Conservation (phyloP, 2,888 invertebrate genomes). For the Cephus pygmeus region DNA sequence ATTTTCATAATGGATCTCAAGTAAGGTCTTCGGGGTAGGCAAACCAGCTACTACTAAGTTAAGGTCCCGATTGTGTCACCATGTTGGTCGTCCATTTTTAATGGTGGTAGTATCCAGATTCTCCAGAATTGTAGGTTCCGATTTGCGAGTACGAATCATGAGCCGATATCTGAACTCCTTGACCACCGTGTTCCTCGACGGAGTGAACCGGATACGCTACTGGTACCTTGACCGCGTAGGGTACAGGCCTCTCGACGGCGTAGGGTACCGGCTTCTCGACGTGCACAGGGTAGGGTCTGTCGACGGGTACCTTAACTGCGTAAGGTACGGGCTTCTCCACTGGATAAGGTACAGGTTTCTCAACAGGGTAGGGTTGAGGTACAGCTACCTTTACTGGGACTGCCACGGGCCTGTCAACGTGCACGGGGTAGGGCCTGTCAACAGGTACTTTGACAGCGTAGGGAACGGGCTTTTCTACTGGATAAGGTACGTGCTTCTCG, state of each 20-base stretch:
- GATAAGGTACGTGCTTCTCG: constrained; percentile 71
- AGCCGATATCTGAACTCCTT: not conserved
- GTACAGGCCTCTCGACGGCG: constrained; percentile 45
- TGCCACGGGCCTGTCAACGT: constrained; percentile 68
- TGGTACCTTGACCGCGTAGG: constrained; percentile 71
- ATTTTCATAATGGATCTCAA: not conserved
- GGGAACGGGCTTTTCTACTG: constrained; percentile 75
- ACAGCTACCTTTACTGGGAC: constrained; percentile 71
- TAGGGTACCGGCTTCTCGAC: constrained; percentile 54
- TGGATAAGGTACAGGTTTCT: constrained; percentile 74
- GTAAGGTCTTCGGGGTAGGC: not conserved
- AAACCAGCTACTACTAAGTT: not conserved
- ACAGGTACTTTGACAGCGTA: constrained; percentile 74
- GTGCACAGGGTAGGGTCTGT: constrained; percentile 75
- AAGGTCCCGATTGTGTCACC: not conserved
- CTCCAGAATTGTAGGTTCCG: not conserved
- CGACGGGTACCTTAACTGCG: constrained; percentile 76
- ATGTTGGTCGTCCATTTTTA: not conserved
- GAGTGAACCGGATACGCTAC: constrained; percentile 66
- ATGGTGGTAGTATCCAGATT: not conserved
- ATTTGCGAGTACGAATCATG: not conserved
- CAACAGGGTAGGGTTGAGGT: constrained; percentile 73
- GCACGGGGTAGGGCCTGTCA: constrained; percentile 73
- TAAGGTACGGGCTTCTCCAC: constrained; percentile 72
- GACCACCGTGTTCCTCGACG: constrained; percentile 44